Evolutionary conservation across 2,113 vertebrate species (phyloP), one percentile per base, ranked within the genome.

Genomic region (Suncus etruscus): DNA sequence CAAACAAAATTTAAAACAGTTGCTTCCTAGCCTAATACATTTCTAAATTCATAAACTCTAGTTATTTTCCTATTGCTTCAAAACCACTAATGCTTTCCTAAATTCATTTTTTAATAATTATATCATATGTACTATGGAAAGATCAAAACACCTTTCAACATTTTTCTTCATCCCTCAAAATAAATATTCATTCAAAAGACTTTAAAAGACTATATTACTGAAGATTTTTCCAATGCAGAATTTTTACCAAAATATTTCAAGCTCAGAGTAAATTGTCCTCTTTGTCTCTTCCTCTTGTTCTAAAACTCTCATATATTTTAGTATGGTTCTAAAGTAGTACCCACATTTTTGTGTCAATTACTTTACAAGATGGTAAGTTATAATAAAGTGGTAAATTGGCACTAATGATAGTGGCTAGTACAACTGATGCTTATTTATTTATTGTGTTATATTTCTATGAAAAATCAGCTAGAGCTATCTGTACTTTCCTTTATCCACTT

Each of bases 321-420:
- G 27, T 66, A 73, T 54, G 45, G 6, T 45, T 12, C 51, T 54
- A 66, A 6, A 65, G 4, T 18, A 22, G 14, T 51, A 74, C 7
- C 20, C 25, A 80, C 20, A 66, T 75, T 66, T 27, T 31, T 11
- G 58, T 65, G 27, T 24, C 9, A 27, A 32, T 81, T 66, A 58
- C 32, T 68, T 16, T 66, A 86, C 27, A 86, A 14, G 32, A 54
- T 86, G 25, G 16, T 92, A 86, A n/a, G 7, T 86, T 77, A 48
- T 86, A 12, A 8, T 68, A 25, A 45, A 51, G 39, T 63, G 69
- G 79, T 69, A 73, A 61, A 39, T 16, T 10, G 27, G 61, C 47
- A 45, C 27, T 29, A 91, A 6, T 77, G 22, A 18, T 2, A 72
- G 4, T 24, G 11, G 24, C 18, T 77, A 24, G 27, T 75, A 50